Evolutionary conservation across 2,888 invertebrate species (phyloP), one percentile per base, ranked within the genome.

Genomic region (Drosophila bunnanda): DNA sequence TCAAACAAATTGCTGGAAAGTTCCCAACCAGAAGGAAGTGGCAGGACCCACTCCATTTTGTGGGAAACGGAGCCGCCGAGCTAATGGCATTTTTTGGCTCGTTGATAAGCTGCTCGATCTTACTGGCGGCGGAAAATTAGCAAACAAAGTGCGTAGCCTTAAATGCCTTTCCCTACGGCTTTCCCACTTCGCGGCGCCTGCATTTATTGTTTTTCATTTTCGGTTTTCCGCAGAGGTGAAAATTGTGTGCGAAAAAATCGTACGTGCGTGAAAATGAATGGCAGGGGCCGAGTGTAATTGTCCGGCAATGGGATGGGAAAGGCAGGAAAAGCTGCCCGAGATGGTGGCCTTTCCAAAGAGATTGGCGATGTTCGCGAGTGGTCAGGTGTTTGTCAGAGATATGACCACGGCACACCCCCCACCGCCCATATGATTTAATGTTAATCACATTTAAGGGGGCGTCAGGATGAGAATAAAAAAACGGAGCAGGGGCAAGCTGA

Each of bases 141-240:
- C 85, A 89, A 89, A 88, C 89, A 89, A 87, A 88, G 65, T 84
- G 89, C 89, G 89, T 89, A 88, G 79, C 79, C 80, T 79, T 87
- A 87, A 88, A 89, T 85, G 83, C 80, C 80, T 78, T 74, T 78
- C 66, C 79, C 62, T 8, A 34, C 13, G 53, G 10, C 17, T 28
- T 78, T 52, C 66, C 55, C 55, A 54, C 46, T 28, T 52, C 43
- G 44, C 25, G 34, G 15, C 46, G 38, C 57, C 20, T 56, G 32
- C 52, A 61, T 60, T 53, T 41, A 61, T 56, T 59, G 54, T 60
- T 69, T 68, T 56, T 55, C 70, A 55, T 59, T 69, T 48, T 17
- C 34, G 55, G 48, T 46, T 55, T 53, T 75, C 86, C 79, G 83
- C 83, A 67, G 77, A 88, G 88, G 88, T 84, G 88, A 88, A 84